These are phyloP conservation scores for Tiphia femorata DNA, from an alignment of 2,888 invertebrate genomes.

Conservation along the genomic window DNA sequence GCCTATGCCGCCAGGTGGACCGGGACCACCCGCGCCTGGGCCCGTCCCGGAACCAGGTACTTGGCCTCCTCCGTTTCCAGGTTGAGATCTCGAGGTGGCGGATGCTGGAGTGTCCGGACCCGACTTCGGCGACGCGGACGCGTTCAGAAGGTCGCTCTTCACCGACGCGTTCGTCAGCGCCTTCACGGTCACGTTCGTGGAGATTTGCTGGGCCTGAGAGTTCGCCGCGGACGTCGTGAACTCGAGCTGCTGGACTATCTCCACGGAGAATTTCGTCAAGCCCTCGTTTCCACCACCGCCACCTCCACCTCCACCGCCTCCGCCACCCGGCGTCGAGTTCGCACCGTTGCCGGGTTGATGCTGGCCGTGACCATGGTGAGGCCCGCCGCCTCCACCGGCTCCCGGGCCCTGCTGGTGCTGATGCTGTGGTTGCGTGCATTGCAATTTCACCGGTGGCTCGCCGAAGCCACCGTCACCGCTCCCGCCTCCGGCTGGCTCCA, in stretches of 20 bases:
- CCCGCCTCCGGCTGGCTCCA: slow-evolving; percentile 70
- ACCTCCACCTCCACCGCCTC: slow-evolving; percentile 65
- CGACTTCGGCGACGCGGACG: slow-evolving; percentile 70
- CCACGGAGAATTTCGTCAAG: slow-evolving; percentile 86
- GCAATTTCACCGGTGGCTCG: slow-evolving; percentile 84
- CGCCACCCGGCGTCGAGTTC: slow-evolving; percentile 35
- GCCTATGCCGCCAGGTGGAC: slow-evolving; percentile 52
- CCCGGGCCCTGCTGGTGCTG: slow-evolving; percentile 59
- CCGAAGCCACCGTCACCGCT: slow-evolving; percentile 71
- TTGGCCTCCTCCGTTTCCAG: slow-evolving; percentile 46
- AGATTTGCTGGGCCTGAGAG: slow-evolving; percentile 90
- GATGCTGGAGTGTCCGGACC: slow-evolving; percentile 68
- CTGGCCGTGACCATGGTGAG: slow-evolving; percentile 54
- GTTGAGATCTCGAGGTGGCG: slow-evolving; percentile 52
- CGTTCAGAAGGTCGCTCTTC: slow-evolving; percentile 72
- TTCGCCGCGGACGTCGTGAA: slow-evolving; percentile 90
- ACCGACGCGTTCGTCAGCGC: slow-evolving; percentile 79
- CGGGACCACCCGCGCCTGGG: slow-evolving; percentile 24
- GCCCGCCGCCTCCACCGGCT: slow-evolving; percentile 47
- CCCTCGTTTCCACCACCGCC: slow-evolving; percentile 58
- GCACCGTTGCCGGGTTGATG: slow-evolving; percentile 57
- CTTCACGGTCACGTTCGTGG: slow-evolving; percentile 93
- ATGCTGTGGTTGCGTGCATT: slow-evolving; percentile 73
- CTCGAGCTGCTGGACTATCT: slow-evolving; percentile 92
- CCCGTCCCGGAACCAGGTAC: slow-evolving; percentile 64